phyloP scores from a whole-genome alignment of 2,113 vertebrate species.

The Varanus komodoensis region DNA sequence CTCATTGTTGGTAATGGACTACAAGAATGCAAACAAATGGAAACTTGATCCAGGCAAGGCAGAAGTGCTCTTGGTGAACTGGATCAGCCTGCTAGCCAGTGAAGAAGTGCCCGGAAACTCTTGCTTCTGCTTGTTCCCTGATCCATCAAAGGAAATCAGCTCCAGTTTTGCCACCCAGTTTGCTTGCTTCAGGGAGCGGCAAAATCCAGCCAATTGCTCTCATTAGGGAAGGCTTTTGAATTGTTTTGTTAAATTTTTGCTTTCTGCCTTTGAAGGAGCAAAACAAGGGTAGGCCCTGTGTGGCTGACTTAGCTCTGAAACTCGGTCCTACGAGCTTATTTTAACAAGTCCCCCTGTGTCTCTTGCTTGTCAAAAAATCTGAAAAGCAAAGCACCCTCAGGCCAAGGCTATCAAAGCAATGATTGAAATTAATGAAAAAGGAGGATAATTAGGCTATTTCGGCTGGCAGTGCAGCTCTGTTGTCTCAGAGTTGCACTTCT shows the following conservation, averaged over 20 bases:
- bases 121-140: background rate
- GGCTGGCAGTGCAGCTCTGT: background rate
- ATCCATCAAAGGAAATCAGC: background rate
- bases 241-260: background rate
- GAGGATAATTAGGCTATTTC: background rate
- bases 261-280: background rate
- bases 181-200: background rate
- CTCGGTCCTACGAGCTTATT: background rate
- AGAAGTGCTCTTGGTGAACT: too few relatives aligned
- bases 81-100: too few relatives aligned
- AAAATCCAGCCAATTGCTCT: accelerated
- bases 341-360: accelerated
- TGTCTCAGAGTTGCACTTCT: background rate
- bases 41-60: too few relatives aligned
- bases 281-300: background rate
- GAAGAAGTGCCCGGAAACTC: too few relatives aligned
- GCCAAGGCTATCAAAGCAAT: background rate
- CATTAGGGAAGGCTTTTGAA: background rate
- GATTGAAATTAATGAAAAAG: background rate
- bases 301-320: accelerated
- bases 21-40: too few relatives aligned
- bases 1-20: too few relatives aligned
- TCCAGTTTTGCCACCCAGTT: background rate
- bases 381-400: background rate
- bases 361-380: background rate